These are phyloP conservation scores for Teinopalpus imperialis DNA, from an alignment of 2,888 invertebrate genomes.

Conservation along the genomic window DNA sequence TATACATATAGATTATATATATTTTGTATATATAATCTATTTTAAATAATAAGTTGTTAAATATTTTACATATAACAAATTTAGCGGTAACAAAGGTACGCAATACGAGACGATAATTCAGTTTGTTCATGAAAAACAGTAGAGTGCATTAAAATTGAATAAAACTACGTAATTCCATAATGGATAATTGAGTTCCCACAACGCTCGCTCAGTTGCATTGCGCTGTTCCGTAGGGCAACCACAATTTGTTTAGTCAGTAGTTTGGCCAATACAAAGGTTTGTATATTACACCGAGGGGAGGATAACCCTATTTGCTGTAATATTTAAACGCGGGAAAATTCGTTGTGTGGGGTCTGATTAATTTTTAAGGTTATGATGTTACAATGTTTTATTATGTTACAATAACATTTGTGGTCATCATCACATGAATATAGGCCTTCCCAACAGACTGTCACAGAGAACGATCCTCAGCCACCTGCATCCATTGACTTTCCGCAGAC, in stretches of 20 bases:
- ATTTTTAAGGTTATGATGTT: neutral
- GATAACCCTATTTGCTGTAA: neutral
- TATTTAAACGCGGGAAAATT: neutral
- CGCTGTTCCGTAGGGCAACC: slow-evolving; percentile 32
- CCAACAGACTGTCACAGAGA: too few species aligned
- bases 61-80: slow-evolving; percentile 16
- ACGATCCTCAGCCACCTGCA: too few species aligned
- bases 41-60: too few species aligned
- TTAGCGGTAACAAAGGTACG: slow-evolving; percentile 17
- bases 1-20: too few species aligned
- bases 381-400: too few species aligned
- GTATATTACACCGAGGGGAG: neutral
- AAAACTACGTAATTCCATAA: slow-evolving; percentile 48
- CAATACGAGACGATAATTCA: slow-evolving; percentile 30
- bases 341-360: too few species aligned
- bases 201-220: slow-evolving; percentile 34
- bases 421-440: too few species aligned
- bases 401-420: too few species aligned
- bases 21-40: too few species aligned
- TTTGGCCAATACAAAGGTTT: slow-evolving; percentile 27
- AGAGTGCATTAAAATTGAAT: slow-evolving; percentile 42
- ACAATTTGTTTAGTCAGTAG: slow-evolving; percentile 35
- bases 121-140: slow-evolving; percentile 40
- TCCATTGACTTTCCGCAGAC: too few species aligned
- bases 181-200: slow-evolving; percentile 55